Evolutionary conservation across 2,797 vertebrate genomes (phyloP).

Genomic region (Argyrosomus regius): DNA sequence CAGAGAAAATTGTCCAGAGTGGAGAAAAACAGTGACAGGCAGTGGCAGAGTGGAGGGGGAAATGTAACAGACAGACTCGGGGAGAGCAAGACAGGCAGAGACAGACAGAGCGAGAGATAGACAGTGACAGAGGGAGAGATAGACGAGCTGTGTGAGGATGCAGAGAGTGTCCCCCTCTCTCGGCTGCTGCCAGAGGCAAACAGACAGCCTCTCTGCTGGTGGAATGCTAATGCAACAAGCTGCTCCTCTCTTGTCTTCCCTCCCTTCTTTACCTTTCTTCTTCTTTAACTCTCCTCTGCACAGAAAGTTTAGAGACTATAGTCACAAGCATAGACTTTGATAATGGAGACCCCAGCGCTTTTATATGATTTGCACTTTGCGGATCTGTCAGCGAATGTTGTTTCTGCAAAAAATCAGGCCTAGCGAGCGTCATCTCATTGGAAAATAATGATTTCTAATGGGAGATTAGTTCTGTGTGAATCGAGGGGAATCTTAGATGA

Average conservation of each 20-base stretch:
- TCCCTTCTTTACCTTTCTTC: constrained; percentile 82
- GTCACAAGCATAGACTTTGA: constrained; percentile 74
- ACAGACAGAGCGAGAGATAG: constrained; percentile 80
- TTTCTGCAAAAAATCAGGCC: constrained; percentile 8
- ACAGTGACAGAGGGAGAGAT: constrained; percentile 83
- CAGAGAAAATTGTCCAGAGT: constrained; percentile 66
- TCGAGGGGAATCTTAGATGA: constrained; percentile 47
- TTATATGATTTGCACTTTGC: constrained; percentile 57
- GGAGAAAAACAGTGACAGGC: constrained; percentile 77
- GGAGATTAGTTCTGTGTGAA: constrained; percentile 13
- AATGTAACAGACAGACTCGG: constrained; percentile 71
- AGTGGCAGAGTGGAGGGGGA: constrained; percentile 63
- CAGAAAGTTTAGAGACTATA: constrained; percentile 79
- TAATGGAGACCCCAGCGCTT: constrained; percentile 64
- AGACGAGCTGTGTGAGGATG: constrained; percentile 85
- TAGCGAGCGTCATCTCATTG: background rate
- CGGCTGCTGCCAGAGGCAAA: constrained; percentile 87
- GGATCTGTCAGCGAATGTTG: background rate
- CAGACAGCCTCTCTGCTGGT: constrained; percentile 85
- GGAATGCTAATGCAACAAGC: constrained; percentile 89
- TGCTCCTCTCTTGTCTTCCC: constrained; percentile 80
- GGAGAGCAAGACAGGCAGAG: constrained; percentile 75
- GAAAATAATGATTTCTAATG: constrained; percentile 28
- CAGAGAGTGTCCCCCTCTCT: constrained; percentile 85
- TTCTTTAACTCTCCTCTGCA: constrained; percentile 77